Base-by-base conservation (phyloP, 2,113 vertebrate species). In the Eudorcas thomsonii region DNA sequence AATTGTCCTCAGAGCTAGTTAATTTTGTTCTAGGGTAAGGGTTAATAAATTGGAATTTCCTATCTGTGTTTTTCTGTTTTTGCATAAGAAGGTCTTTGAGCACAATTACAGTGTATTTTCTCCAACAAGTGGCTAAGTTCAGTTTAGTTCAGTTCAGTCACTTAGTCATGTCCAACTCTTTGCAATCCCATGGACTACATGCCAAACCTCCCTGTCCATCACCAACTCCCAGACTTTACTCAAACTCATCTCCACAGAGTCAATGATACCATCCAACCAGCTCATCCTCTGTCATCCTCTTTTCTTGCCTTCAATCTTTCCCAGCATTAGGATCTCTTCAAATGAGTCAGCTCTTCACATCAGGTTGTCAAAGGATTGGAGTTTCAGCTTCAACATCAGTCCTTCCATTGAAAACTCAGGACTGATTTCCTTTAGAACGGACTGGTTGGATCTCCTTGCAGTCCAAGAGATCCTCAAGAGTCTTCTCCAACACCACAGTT, bases 21-120 rank as follows among this genome's bases (percentile, higher is more conserved):
- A 28, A 84, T 57, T 71, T 95, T 59, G 36, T 83, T 33, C 14
- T 33, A 12, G 78, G 30, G 17, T 67, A 55, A 88, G 55, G 9
- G 16, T 50, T 5, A 71, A 91, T 78, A 94, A 36, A 84, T 91
- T 94, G 80, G 8, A 84, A 84, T 93, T 88, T 87, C 17, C 74
- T 95, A 25, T 90, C 21, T 93, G 10, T 74, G 19, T 97, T 23
- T 52, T 87, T 94, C 57, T 23, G 7, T 23, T 52, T 39, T 33
- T 80, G n/a, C 6, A 2, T 94, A 95, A 83, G 48, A 95, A 87
- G 39, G 13, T 64, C 48, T 50, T n/a, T 48, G 30, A 83, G 33
- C 23, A 96, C 39, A 62, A 71, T 52, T 78, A 52, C 67, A 77
- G 86, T 3, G 25, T 54, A 83, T 91, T 60, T 83, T 57, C 28